phyloP scores from a whole-genome alignment of 1,140 invertebrate species.

The Rhopalosiphum maidis region DNA sequence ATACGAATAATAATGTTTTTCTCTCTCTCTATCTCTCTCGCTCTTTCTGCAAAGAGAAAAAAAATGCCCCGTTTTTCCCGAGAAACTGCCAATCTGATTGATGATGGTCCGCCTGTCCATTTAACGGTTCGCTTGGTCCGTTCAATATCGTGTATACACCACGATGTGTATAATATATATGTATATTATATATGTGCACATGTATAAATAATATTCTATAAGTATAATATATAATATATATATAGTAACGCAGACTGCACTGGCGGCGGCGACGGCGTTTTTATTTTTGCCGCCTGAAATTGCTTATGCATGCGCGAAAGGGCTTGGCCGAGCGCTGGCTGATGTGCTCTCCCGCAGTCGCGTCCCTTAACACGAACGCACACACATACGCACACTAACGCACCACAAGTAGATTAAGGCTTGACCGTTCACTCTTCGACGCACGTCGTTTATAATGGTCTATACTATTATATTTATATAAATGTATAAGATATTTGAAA shows the following conservation, averaged over 20 bases:
- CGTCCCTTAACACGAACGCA: not conserved
- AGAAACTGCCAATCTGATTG: slow-evolving; percentile 57
- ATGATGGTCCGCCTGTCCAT: slow-evolving; percentile 56
- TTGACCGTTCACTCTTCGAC: not conserved
- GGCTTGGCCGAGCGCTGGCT: not conserved
- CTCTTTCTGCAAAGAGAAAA: not conserved
- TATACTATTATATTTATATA: not conserved
- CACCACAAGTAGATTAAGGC: slow-evolving; percentile 12
- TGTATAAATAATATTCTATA: not conserved
- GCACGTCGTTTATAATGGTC: not conserved
- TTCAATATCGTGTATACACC: slow-evolving; percentile 37
- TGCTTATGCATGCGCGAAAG: slow-evolving; percentile 56
- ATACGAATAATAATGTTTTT: not conserved
- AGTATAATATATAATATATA: not conserved
- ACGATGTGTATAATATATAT: not conserved
- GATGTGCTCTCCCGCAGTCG: not conserved
- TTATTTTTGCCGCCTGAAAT: slow-evolving; percentile 48
- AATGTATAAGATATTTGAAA: not conserved
- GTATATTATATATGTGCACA: not conserved
- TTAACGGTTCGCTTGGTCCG: slow-evolving; percentile 56
- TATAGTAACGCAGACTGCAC: not conserved
- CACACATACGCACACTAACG: not conserved
- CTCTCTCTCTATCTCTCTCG: not conserved
- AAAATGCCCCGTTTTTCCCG: slow-evolving; percentile 42
- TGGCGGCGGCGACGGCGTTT: not conserved